These are phyloP conservation scores for Leptura quadrifasciata DNA, from an alignment of 2,888 invertebrate species.

Conservation along the genomic window DNA sequence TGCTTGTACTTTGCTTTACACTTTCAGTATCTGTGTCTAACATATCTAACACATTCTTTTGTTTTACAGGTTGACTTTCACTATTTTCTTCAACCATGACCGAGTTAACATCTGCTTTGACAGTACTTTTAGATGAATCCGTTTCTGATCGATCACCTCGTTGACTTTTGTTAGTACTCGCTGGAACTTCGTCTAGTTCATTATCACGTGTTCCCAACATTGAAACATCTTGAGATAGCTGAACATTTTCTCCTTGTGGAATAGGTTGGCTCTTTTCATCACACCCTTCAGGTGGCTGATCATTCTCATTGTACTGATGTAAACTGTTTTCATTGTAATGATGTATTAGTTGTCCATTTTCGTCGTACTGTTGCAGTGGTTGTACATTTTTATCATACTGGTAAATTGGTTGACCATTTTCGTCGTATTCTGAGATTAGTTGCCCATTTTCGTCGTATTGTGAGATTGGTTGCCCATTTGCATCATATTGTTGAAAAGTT, in stretches of 20 bases:
- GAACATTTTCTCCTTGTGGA: slow-evolving; percentile 54
- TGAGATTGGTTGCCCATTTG: background rate
- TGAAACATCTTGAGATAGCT: slow-evolving; percentile 41
- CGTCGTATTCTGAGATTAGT: slow-evolving; percentile 53
- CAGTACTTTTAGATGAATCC: background rate
- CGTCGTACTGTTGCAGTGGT: slow-evolving; percentile 44
- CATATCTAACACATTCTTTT: slow-evolving; percentile 68
- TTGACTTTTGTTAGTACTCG: background rate
- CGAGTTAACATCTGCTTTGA: background rate
- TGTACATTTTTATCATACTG: slow-evolving; percentile 60
- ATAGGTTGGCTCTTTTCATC: slow-evolving; percentile 51
- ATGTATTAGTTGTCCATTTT: slow-evolving; percentile 45
- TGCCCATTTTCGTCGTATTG: slow-evolving; percentile 54
- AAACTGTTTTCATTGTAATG: background rate
- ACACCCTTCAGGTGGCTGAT: slow-evolving; percentile 48
- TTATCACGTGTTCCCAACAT: slow-evolving; percentile 51
- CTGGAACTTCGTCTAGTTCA: slow-evolving; percentile 35
- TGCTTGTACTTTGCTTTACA: slow-evolving; percentile 66
- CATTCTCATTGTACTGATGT: slow-evolving; percentile 52
- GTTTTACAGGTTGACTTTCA: slow-evolving; percentile 42
- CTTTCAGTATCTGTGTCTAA: slow-evolving; percentile 72
- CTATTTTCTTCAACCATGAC: background rate
- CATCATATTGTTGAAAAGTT: slow-evolving; percentile 45
- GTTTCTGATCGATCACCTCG: background rate
- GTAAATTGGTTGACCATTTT: slow-evolving; percentile 58